Evolutionary conservation across 2,113 vertebrate genomes (phyloP).

Genomic region (Prolemur simus): DNA sequence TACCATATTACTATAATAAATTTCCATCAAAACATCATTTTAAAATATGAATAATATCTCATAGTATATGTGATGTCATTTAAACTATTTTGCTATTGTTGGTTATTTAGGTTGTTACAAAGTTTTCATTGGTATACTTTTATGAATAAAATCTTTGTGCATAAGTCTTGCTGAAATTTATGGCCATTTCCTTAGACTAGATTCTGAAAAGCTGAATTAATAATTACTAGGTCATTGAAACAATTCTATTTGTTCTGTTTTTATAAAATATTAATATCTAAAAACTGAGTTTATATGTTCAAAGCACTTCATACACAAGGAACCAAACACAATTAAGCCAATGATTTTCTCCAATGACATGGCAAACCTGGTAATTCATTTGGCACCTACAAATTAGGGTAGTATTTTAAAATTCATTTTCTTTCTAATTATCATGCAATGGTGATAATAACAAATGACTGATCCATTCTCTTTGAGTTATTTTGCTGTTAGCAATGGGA

Average conservation of each 20-base stretch:
- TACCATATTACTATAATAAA: neutral
- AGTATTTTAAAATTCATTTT: conserved; percentile 3
- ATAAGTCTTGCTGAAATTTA: conserved; percentile 2
- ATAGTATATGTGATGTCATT: neutral
- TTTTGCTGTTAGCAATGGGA: neutral
- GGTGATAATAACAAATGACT: neutral
- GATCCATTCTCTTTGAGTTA: neutral
- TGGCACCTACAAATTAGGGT: neutral
- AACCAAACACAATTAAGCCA: neutral
- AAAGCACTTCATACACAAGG: neutral
- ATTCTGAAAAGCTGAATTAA: conserved; percentile 1
- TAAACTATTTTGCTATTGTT: neutral
- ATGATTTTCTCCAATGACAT: neutral
- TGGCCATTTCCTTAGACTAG: neutral
- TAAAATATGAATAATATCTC: neutral
- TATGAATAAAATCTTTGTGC: neutral
- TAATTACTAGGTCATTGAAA: neutral
- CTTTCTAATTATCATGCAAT: neutral
- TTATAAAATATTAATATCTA: neutral
- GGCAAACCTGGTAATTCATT: neutral
- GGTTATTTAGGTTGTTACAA: neutral
- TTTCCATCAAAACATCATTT: conserved; percentile 7
- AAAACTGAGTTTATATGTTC: neutral
- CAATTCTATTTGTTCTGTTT: conserved; percentile 4
- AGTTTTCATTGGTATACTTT: conserved; percentile 5